Conservation (phyloP, 2,888 invertebrate genomes). For the Parnassius glacialis region DNA sequence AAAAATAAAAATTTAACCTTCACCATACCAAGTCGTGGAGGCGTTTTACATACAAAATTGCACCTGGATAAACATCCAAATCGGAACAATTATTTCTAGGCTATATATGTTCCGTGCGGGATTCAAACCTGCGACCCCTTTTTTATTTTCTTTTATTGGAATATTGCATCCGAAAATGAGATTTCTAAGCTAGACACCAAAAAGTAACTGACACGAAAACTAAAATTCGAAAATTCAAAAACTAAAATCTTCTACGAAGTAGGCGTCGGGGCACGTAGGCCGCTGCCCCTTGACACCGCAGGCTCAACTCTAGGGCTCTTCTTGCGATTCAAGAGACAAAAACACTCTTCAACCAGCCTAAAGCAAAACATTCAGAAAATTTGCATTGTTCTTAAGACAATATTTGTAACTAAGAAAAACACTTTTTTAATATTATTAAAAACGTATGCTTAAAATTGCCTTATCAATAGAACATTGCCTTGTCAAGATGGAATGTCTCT, state of each 20-base stretch:
- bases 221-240: slow-evolving; percentile 32
- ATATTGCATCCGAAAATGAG: not conserved
- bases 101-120: no score
- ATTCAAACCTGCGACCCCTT: no score
- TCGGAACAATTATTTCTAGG: no score
- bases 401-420: slow-evolving; percentile 6
- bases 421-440: no score
- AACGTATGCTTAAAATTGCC: no score
- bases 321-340: slow-evolving; percentile 39
- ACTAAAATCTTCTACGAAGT: slow-evolving; percentile 31
- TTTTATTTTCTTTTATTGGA: no score
- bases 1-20: no score
- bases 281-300: slow-evolving; percentile 43
- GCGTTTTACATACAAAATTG: no score
- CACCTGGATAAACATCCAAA: no score
- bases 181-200: slow-evolving; percentile 17
- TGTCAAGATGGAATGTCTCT: no score
- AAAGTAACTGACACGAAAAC: slow-evolving; percentile 34
- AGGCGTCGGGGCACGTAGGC: slow-evolving; percentile 37
- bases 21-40: no score
- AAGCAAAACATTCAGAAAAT: slow-evolving; percentile 33
- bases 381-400: slow-evolving; percentile 23
- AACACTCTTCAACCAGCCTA: slow-evolving; percentile 39
- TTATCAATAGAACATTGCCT: no score
- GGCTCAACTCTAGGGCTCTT: slow-evolving; percentile 40